A percentile compares a stretch with the other conserved stretches of the same genome.
These are phyloP conservation scores for Nomada flava DNA, from an alignment of 2,888 invertebrate genomes.

Conservation along the genomic window DNA sequence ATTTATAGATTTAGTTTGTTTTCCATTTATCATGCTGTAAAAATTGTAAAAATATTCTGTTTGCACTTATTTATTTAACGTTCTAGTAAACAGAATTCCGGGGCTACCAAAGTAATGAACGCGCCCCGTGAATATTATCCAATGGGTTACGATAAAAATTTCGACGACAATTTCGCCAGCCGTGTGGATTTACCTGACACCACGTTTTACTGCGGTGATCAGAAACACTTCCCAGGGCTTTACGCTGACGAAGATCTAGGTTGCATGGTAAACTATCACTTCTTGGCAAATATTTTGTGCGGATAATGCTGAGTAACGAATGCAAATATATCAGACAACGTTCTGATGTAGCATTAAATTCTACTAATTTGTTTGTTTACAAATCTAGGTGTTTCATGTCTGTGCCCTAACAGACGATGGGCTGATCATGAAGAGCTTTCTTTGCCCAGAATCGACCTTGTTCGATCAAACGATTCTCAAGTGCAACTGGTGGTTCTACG, in stretches of 20 bases:
- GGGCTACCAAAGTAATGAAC: slow-evolving; percentile 91
- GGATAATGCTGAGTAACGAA: too few species aligned
- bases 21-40: too few species aligned
- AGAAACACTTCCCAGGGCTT: slow-evolving; percentile 95
- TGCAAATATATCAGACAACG: not conserved
- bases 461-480: slow-evolving; percentile 96
- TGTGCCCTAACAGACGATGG: slow-evolving; percentile 96
- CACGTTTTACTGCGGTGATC: slow-evolving; percentile 93
- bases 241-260: slow-evolving; percentile 95
- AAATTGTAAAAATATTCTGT: too few species aligned
- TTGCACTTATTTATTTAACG: too few species aligned
- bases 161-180: slow-evolving; percentile 94
- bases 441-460: slow-evolving; percentile 95
- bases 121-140: slow-evolving; percentile 95
- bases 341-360: too few species aligned
- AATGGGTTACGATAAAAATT: slow-evolving; percentile 94
- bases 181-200: slow-evolving; percentile 94
- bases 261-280: slow-evolving; percentile 90
- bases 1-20: not conserved
- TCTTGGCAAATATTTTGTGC: not conserved
- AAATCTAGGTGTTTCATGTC: slow-evolving; percentile 93
- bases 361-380: too few species aligned
- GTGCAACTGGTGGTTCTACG: slow-evolving; percentile 98
- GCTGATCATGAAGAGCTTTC: slow-evolving; percentile 95
- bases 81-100: slow-evolving; percentile 74